These are phyloP conservation scores for Siniperca knerii DNA, from an alignment of 2,113 vertebrate species.

Conservation along the genomic window DNA sequence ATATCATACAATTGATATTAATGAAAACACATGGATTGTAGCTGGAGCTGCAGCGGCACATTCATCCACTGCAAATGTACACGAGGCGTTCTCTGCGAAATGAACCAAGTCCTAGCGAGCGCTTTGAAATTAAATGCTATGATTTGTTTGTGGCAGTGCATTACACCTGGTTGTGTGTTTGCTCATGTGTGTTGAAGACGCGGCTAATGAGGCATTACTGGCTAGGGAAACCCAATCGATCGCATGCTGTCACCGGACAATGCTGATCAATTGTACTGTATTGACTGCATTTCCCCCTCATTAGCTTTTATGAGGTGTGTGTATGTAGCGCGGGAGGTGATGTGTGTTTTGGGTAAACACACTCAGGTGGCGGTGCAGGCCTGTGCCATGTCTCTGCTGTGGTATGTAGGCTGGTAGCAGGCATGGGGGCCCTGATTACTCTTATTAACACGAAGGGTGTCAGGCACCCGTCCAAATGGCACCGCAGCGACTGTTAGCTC, in stretches of 20 bases:
- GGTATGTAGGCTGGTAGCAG: conserved; percentile 90
- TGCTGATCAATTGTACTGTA: conserved; percentile 82
- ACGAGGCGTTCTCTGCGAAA: conserved; percentile 54
- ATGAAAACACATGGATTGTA: conserved; percentile 63
- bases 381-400: conserved; percentile 91
- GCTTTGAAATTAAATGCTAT: conserved; percentile 61
- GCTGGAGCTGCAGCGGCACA: conserved; percentile 41
- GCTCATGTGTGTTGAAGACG: conserved; percentile 63
- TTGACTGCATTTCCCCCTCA: conserved; percentile 81
- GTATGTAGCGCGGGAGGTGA: conserved; percentile 31
- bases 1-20: conserved; percentile 67
- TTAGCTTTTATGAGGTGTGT: conserved; percentile 69
- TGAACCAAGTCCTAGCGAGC: conserved; percentile 49
- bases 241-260: conserved; percentile 74
- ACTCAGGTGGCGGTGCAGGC: conserved; percentile 80
- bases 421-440: conserved; percentile 97
- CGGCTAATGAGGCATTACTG: conserved; percentile 81
- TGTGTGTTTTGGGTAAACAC: conserved; percentile 91
- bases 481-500: conserved; percentile 91
- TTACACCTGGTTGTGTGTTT: conserved; percentile 69
- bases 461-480: conserved; percentile 95
- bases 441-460: conserved; percentile 97
- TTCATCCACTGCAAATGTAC: conserved; percentile 29
- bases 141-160: conserved; percentile 65
- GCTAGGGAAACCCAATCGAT: conserved; percentile 78